A percentile compares a stretch with the other conserved stretches of the same genome.
These are phyloP conservation scores for Yponomeuta evonymella DNA, from an alignment of 2,888 invertebrate genomes.

Conservation along the genomic window DNA sequence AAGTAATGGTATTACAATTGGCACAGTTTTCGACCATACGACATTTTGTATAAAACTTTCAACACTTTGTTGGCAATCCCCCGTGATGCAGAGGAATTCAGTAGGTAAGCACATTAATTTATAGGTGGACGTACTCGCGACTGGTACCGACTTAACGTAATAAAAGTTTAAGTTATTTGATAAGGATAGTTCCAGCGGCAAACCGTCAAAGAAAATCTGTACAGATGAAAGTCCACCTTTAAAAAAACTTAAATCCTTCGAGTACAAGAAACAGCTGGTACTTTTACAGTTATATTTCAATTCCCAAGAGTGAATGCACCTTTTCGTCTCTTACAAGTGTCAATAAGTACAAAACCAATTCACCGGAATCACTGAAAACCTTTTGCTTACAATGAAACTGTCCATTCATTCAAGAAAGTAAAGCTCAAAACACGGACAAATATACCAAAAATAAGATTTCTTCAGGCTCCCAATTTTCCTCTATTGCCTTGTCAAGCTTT, in stretches of 20 bases:
- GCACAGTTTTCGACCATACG: no score
- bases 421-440: not conserved
- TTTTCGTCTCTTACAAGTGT: not conserved
- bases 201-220: not conserved
- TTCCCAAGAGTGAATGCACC: not conserved
- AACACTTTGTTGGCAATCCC: no score
- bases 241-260: no score
- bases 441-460: not conserved
- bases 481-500: constrained; percentile 34
- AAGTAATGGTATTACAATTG: no score
- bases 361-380: constrained; percentile 29
- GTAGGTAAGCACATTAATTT: no score
- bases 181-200: not conserved
- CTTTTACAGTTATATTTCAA: not conserved
- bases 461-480: constrained; percentile 36
- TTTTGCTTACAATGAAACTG: constrained; percentile 27
- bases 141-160: no score
- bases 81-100: no score
- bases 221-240: no score
- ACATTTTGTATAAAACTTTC: no score
- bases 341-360: constrained; percentile 5
- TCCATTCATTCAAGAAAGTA: constrained; percentile 4
- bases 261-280: not conserved
- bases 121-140: no score
- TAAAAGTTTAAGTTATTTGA: no score